These are phyloP conservation scores for Cryptops parisi DNA, from an alignment of 2,888 invertebrate species.

Conservation along the genomic window DNA sequence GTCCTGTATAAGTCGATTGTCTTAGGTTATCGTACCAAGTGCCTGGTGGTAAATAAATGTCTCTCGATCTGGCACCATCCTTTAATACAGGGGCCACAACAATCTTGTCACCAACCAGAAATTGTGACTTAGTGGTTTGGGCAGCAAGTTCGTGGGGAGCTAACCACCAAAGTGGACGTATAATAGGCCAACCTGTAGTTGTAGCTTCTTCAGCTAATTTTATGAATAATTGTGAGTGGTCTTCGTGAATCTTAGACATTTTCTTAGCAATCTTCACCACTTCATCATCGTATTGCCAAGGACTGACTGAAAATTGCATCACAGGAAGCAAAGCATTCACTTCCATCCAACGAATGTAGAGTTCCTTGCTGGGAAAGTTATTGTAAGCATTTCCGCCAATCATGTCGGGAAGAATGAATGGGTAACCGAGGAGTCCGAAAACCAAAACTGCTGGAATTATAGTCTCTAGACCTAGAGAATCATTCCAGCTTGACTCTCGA, in stretches of 20 bases:
- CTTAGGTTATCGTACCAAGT: constrained; percentile 41
- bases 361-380: constrained; percentile 31
- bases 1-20: constrained; percentile 38
- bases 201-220: constrained; percentile 42
- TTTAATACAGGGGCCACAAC: constrained; percentile 61
- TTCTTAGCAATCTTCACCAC: constrained; percentile 43
- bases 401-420: constrained; percentile 65
- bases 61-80: constrained; percentile 44
- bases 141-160: constrained; percentile 51
- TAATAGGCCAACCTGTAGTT: constrained; percentile 50
- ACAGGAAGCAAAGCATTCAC: constrained; percentile 60
- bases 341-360: constrained; percentile 62
- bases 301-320: constrained; percentile 62
- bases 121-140: constrained; percentile 43
- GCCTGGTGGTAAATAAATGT: constrained; percentile 61
- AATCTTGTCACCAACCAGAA: constrained; percentile 56
- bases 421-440: constrained; percentile 45
- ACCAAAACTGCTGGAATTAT: constrained; percentile 56
- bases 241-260: constrained; percentile 49
- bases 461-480: constrained; percentile 53
- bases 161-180: constrained; percentile 74
- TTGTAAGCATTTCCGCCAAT: constrained; percentile 39
- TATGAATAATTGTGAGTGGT: constrained; percentile 42
- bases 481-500: constrained; percentile 49
- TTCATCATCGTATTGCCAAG: constrained; percentile 55